Conservation (phyloP, 2,113 vertebrate species). For the Peromyscus californicus region DNA sequence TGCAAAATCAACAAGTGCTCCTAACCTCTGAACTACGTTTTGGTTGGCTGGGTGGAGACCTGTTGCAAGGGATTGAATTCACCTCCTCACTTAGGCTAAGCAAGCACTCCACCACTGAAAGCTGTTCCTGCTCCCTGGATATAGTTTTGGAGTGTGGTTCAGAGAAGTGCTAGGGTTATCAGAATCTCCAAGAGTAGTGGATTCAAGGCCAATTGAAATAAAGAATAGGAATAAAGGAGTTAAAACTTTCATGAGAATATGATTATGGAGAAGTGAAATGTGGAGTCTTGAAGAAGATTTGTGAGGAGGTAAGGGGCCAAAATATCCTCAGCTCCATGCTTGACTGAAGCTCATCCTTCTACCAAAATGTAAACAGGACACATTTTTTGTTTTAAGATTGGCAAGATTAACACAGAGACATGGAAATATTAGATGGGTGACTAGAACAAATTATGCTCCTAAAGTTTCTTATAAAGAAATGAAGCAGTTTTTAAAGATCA, state of each 20-base stretch:
- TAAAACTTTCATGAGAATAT: neutral
- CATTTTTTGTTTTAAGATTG: neutral
- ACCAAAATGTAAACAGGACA: neutral
- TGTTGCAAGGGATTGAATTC: neutral
- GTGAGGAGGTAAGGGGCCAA: neutral
- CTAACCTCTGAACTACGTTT: neutral
- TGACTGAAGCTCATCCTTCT: neutral
- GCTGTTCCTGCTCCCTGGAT: too few relatives aligned
- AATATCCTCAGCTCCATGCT: neutral
- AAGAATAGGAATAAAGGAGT: neutral
- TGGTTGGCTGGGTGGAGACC: neutral
- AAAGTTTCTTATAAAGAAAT: neutral
- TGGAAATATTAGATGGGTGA: neutral
- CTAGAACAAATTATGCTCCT: neutral
- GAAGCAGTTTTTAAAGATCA: neutral
- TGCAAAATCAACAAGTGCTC: neutral
- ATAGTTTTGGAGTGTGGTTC: neutral
- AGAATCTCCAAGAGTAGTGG: neutral
- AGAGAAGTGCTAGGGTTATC: neutral
- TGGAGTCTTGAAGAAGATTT: neutral
- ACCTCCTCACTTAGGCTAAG: neutral
- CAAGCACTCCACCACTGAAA: accelerated
- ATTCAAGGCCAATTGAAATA: neutral
- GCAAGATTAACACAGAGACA: neutral
- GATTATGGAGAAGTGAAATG: neutral